A percentile compares a stretch with the other conserved stretches of the same genome.
These are phyloP conservation scores for Clarias macrocephalus DNA, from an alignment of 2,113 vertebrate species.

Conservation along the genomic window DNA sequence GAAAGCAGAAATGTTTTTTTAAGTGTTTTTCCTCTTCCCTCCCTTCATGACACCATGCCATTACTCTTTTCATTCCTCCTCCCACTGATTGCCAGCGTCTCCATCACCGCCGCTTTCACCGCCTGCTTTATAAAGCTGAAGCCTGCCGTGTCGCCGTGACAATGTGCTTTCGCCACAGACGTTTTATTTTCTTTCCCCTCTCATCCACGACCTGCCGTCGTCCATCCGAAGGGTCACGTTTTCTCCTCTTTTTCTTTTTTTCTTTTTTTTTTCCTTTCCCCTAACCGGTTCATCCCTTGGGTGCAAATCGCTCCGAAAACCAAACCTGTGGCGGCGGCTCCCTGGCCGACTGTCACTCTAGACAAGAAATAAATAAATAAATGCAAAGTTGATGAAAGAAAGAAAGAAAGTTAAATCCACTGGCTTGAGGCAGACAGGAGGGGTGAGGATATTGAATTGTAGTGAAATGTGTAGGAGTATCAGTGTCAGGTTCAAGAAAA, in stretches of 20 bases:
- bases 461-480: slow-evolving; percentile 58
- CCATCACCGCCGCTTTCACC: slow-evolving; percentile 58
- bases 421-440: slow-evolving; percentile 13
- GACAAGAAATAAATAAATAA: background rate
- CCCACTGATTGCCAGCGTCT: slow-evolving; percentile 54
- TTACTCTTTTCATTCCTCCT: slow-evolving; percentile 64
- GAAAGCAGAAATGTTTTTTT: slow-evolving; percentile 79
- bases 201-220: background rate
- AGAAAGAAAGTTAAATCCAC: slow-evolving; percentile 46
- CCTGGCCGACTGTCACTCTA: slow-evolving; percentile 19
- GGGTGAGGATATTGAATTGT: slow-evolving; percentile 62
- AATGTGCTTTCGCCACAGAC: background rate
- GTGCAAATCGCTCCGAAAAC: slow-evolving; percentile 12
- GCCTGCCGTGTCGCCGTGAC: background rate
- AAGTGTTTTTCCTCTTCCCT: background rate
- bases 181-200: background rate
- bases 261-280: too few relatives aligned
- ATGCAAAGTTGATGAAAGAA: slow-evolving; percentile 58
- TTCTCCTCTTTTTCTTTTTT: slow-evolving; percentile 57
- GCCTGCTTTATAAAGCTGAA: slow-evolving; percentile 57
- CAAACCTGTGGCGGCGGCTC: background rate
- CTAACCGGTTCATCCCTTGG: background rate
- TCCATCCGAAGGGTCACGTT: slow-evolving; percentile 57
- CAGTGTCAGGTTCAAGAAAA: slow-evolving; percentile 64
- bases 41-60: slow-evolving; percentile 59